phyloP scores from a whole-genome alignment of 2,888 invertebrate species.

The Amorpha juglandis region DNA sequence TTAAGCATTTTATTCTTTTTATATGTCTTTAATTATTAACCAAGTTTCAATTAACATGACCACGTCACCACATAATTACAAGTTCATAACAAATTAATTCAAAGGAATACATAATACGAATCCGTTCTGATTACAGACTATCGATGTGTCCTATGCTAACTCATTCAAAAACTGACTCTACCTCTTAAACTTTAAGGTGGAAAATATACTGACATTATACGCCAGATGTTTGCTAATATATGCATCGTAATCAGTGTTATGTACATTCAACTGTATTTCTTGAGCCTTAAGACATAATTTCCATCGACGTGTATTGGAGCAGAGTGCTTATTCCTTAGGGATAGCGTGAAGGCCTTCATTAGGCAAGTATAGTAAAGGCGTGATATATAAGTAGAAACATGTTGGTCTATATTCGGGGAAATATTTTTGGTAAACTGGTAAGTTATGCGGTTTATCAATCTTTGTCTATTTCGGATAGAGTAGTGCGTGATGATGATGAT shows the following conservation, averaged over 20 bases:
- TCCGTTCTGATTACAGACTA: constrained; percentile 49
- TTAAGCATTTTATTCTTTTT: not conserved
- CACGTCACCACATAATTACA: constrained; percentile 44
- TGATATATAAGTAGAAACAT: constrained; percentile 41
- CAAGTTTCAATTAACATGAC: constrained; percentile 34
- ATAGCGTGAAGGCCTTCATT: constrained; percentile 60
- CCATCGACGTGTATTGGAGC: constrained; percentile 33
- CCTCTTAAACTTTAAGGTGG: not conserved
- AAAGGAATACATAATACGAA: constrained; percentile 47
- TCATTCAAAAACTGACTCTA: not conserved
- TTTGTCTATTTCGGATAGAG: too few relatives aligned
- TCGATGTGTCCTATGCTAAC: constrained; percentile 33
- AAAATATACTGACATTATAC: not conserved
- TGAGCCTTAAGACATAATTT: constrained; percentile 34
- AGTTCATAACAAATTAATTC: constrained; percentile 45
- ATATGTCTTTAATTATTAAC: not conserved
- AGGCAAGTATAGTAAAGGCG: constrained; percentile 52
- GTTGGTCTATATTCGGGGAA: not conserved
- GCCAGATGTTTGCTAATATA: constrained; percentile 13
- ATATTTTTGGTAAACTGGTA: not conserved
- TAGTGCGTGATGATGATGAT: too few relatives aligned
- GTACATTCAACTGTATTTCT: constrained; percentile 41
- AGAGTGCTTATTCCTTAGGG: constrained; percentile 45
- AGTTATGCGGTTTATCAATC: too few relatives aligned
- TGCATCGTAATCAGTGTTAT: constrained; percentile 34